Evolutionary conservation across 2,888 invertebrate species (phyloP), one percentile per base, ranked within the genome.

Genomic region (Athalia rosae): DNA sequence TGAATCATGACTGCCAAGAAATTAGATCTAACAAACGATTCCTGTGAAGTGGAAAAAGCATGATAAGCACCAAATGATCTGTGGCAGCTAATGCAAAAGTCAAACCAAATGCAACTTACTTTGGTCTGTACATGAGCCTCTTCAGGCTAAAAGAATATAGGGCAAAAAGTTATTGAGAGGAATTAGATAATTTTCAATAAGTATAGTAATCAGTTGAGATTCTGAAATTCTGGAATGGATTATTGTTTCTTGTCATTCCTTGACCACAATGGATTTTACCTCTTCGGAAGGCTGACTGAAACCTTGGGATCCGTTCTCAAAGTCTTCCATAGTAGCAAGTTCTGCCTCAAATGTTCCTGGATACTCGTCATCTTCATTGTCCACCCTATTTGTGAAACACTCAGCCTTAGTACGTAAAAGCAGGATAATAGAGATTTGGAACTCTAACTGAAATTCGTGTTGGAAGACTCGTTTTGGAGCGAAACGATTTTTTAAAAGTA

Each of bases 331-430:
- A 80, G 91, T 91, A 67, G 94, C 94, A 81, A 95, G 90, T 84
- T 94, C 94, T 5, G 93, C 93, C 89, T 95, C 95, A 89, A 95
- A 95, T 80, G 91, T 92, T 79, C 91, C 90, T 53, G 91, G 90
- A 81, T 92, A 92, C 77, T 93, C 93, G 48, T 94, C 94, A 63
- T 94, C 94, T 56, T 94, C 92, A 13, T 91, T 91, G 61, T 88
- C 91, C 8, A 59, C 63, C 47, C 66, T 64, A 58, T 76, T 48
- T 3, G 4, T 13, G 3, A 43, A 4, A n/a, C 28, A 45, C 43
- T n/a, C 8, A 74, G 9, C 2, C 28, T 28, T 61, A 41, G 45
- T 0, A 43, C 47, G 4, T 53, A 58, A 71, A 71, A 28, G 28
- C 47, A 66, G 8, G 11, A 48, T 45, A 43, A 4, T 3, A 4